Evolutionary conservation across 1,140 invertebrate species (phyloP), one percentile per base, ranked within the genome.

Genomic region (Acyrthosiphon pisum): DNA sequence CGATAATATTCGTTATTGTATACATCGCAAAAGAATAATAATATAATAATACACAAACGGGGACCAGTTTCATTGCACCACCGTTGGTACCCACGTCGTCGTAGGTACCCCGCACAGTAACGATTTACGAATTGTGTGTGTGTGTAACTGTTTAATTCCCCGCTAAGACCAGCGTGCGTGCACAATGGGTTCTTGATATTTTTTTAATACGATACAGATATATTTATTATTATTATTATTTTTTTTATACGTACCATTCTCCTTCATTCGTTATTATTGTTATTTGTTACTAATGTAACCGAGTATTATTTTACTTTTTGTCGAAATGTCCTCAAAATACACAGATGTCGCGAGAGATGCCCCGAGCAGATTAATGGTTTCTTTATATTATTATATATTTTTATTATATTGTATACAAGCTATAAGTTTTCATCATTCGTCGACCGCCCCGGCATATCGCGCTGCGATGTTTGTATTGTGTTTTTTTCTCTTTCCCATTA

Each of bases 231-330:
- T 56, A 26, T 89, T 44, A 30, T 68, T n/a, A 44, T 76, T 68
- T 90, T 76, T 91, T 23, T 50, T 76, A 37, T 83, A 7, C 50
- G 46, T 81, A n/a, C 30, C 26, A 68, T 48, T 83, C 20, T 91
- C 2, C 26, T 91, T 3, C 26, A 26, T 81, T 46, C 48, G 30
- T 44, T 30, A 23, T 91, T 91, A 68, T 91, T 91, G 35, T 46
- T 53, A 53, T 53, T 56, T 56, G 22, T 44, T n/a, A 88, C 81
- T 91, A 83, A 91, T 50, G 90, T 76, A 76, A 91, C 90, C 68
- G 90, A 81, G 76, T 92, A 92, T 92, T 92, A 92, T 83, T 92
- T 83, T 92, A 92, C 91, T 92, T 83, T 92, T 92, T 83, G 76
- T 92, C 91, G 68, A 92, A 92, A 81, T 23, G 91, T 81, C 60